Evolutionary conservation across 2,113 vertebrate species (phyloP).

Genomic region (Sapajus apella): DNA sequence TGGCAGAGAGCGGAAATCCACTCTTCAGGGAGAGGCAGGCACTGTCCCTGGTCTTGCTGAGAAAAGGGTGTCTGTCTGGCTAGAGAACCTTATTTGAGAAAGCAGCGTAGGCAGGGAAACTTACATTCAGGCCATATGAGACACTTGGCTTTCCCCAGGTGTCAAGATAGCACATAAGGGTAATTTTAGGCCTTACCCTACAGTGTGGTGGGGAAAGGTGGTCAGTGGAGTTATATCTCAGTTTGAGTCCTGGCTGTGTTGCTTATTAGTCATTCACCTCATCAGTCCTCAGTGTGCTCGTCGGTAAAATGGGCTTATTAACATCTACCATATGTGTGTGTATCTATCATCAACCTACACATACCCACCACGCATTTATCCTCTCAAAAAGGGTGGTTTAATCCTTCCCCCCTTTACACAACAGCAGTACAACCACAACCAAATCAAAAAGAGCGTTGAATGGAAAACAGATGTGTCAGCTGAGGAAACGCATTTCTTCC

Average conservation of each 20-base stretch:
- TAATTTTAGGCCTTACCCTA: not conserved
- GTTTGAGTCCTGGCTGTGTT: not conserved
- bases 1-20: not conserved
- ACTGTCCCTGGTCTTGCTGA: not conserved
- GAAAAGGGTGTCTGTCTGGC: not conserved
- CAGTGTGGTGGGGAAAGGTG: too few relatives aligned
- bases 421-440: not conserved
- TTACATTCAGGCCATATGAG: fast-evolving
- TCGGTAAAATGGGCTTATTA: not conserved
- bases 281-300: not conserved
- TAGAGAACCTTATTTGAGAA: not conserved
- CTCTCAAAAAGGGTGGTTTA: not conserved
- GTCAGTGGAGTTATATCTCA: fast-evolving
- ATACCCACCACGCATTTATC: not conserved
- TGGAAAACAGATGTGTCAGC: constrained; percentile 51
- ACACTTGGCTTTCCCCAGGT: not conserved
- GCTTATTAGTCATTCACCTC: not conserved
- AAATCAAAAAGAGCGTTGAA: not conserved
- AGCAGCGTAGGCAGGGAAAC: not conserved
- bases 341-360: not conserved
- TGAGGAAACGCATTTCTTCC: not conserved
- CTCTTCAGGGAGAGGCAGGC: not conserved
- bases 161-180: too few relatives aligned
- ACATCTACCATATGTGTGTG: not conserved
- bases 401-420: not conserved